Percentiles rank a stretch among this genome's conserved stretches.
Evolutionary conservation across 2,797 vertebrate species (phyloP).

Genomic region (Chelon labrosus): DNA sequence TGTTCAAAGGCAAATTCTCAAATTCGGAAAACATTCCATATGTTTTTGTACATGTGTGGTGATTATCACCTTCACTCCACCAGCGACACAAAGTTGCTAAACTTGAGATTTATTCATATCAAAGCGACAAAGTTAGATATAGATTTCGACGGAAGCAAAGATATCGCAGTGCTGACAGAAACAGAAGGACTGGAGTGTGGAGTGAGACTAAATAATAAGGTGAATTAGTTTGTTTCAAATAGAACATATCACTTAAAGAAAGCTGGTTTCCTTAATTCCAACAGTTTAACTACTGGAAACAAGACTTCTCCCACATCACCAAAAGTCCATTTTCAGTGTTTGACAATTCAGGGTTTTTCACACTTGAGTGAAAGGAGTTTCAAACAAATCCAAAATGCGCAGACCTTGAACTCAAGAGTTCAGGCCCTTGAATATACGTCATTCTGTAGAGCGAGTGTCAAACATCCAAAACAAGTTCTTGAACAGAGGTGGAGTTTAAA

Average conservation of each 20-base stretch:
- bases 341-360: too few species aligned
- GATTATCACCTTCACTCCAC: conserved; percentile 15
- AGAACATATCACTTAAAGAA: conserved; percentile 31
- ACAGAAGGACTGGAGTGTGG: neutral
- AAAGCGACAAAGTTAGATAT: conserved; percentile 32
- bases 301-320: neutral
- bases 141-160: conserved; percentile 33
- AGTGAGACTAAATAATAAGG: conserved; percentile 9
- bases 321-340: too few species aligned
- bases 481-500: neutral
- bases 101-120: conserved; percentile 36
- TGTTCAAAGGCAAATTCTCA: conserved; percentile 3
- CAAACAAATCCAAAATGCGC: neutral
- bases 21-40: conserved; percentile 5
- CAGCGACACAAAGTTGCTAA: conserved; percentile 9
- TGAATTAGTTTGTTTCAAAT: conserved; percentile 44
- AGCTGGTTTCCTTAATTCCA: neutral
- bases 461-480: neutral
- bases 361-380: too few species aligned
- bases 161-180: conserved; percentile 38
- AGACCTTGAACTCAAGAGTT: neutral
- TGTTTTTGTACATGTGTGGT: neutral
- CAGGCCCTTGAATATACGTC: neutral
- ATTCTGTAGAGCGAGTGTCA: conserved; percentile 1
- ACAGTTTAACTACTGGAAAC: neutral